Conservation (phyloP, 2,113 vertebrate species). For the Bothrops jararaca region DNA sequence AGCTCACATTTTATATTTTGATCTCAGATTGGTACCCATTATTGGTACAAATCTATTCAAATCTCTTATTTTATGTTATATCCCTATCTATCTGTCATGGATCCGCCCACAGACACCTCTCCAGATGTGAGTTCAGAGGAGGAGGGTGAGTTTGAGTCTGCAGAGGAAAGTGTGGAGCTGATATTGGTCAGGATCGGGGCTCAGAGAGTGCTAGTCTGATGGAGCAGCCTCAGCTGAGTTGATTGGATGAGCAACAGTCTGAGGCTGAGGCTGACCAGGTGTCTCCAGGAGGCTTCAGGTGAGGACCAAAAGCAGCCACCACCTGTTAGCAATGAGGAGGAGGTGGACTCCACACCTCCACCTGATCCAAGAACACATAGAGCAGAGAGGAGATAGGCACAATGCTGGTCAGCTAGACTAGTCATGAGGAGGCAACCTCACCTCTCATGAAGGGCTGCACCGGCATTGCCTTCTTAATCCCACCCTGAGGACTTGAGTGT, state of each 20-base stretch:
- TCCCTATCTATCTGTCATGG: neutral
- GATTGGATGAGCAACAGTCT: neutral
- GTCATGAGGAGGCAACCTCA: neutral
- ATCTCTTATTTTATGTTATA: neutral
- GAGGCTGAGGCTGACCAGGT: neutral
- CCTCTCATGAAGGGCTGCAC: neutral
- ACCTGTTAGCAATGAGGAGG: neutral
- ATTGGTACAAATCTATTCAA: neutral
- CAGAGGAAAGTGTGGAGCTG: neutral
- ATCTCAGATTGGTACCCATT: neutral
- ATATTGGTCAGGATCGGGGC: neutral
- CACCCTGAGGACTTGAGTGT: neutral
- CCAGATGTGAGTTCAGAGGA: neutral
- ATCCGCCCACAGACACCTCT: too few species aligned
- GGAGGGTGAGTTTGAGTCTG: neutral
- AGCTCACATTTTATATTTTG: neutral
- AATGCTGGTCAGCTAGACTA: neutral
- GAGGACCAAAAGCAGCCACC: neutral
- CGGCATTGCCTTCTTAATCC: neutral
- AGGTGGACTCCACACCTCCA: neutral
- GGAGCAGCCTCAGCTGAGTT: neutral
- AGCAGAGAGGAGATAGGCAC: neutral
- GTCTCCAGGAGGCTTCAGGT: too few species aligned
- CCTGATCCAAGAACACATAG: neutral
- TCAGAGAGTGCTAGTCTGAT: neutral